Percentiles rank a stretch among this genome's conserved stretches.
These are phyloP conservation scores for Symphodus melops DNA, from an alignment of 2,113 vertebrate species.

Conservation along the genomic window DNA sequence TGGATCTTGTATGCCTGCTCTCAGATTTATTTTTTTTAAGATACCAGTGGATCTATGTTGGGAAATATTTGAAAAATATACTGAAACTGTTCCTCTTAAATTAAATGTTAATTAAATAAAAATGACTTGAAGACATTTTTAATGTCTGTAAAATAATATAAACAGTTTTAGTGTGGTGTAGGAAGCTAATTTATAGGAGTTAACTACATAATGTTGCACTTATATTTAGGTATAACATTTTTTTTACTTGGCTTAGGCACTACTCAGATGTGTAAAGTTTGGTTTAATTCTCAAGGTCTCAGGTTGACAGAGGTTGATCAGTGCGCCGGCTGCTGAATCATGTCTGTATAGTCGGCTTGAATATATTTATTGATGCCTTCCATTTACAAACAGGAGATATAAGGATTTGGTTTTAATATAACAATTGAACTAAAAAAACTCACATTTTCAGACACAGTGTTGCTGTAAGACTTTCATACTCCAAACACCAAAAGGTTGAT, in stretches of 20 bases:
- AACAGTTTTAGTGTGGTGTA: no score
- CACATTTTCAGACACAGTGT: no score
- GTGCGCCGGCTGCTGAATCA: not conserved
- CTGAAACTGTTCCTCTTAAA: no score
- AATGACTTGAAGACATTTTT: no score
- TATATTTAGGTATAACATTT: not conserved
- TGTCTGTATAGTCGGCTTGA: not conserved
- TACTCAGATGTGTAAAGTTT: not conserved
- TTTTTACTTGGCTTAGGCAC: not conserved
- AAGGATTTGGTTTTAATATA: no score
- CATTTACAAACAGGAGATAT: no score
- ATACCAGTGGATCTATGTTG: conserved; percentile 11
- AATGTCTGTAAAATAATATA: no score
- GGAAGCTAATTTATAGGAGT: not conserved
- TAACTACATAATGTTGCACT: not conserved
- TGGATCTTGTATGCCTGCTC: conserved; percentile 5
- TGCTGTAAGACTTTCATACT: not conserved
- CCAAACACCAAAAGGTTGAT: not conserved
- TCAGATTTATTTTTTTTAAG: conserved; percentile 24
- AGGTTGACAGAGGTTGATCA: not conserved
- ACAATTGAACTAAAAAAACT: no score
- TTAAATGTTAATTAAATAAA: no score
- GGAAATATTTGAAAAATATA: not conserved
- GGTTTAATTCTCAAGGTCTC: not conserved
- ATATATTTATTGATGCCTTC: not conserved